Percentiles rank a stretch among this genome's conserved stretches.
Conservation (phyloP, 37 sponge, comb jelly and placozoan genomes). For the Cliona cf. orientalis region DNA sequence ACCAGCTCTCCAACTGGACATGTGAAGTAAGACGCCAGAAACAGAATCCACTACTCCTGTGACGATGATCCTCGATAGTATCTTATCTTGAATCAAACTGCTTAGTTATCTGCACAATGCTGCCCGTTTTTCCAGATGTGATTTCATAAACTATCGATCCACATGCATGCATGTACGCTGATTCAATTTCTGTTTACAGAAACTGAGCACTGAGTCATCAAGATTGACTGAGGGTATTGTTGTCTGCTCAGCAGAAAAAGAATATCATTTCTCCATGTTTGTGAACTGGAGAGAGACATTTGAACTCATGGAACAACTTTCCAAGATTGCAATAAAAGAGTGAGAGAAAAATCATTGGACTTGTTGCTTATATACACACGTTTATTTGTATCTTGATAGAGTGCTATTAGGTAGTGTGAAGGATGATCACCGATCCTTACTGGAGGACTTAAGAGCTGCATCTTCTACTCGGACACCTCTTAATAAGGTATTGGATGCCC, state of each 20-base stretch:
- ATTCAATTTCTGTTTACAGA: slow-evolving; percentile 12
- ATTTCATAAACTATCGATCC: too few relatives aligned
- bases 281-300: slow-evolving; percentile 65
- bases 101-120: too few relatives aligned
- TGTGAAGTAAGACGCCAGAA: too few relatives aligned
- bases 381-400: too few relatives aligned
- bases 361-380: neutral
- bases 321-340: slow-evolving; percentile 65
- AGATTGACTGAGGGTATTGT: slow-evolving; percentile 19
- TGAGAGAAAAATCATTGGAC: too few relatives aligned
- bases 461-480: slow-evolving; percentile 40
- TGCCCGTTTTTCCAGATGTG: too few relatives aligned
- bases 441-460: slow-evolving; percentile 31
- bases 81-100: too few relatives aligned
- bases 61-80: too few relatives aligned
- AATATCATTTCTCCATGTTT: slow-evolving; percentile 62
- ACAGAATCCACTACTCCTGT: too few relatives aligned
- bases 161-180: too few relatives aligned
- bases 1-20: too few relatives aligned
- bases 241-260: slow-evolving; percentile 10
- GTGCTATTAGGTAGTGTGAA: slow-evolving; percentile 21
- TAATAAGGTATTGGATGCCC: slow-evolving; percentile 48
- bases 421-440: slow-evolving; percentile 25
- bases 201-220: slow-evolving; percentile 3
- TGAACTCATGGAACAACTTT: slow-evolving; percentile 78